Percentiles rank a stretch among this genome's conserved stretches.
These are phyloP conservation scores for Uria lomvia DNA, from an alignment of 2,113 vertebrate genomes.

Conservation along the genomic window DNA sequence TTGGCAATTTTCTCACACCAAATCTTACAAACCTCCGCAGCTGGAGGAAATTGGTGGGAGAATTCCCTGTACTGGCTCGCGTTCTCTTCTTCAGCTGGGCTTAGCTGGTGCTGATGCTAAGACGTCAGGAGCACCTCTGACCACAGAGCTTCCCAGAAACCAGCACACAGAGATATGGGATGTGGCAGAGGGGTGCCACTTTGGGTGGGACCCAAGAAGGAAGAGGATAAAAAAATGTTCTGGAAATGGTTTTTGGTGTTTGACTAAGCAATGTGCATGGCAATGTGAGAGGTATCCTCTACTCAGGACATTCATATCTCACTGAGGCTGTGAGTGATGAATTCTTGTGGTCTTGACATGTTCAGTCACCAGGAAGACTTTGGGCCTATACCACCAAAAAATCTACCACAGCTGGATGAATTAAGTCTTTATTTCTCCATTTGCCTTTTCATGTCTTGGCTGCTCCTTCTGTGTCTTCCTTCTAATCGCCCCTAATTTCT, in stretches of 20 bases:
- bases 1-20: not conserved
- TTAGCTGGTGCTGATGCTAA: not conserved
- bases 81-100: not conserved
- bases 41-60: not conserved
- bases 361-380: not conserved
- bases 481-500: not conserved
- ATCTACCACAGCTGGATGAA: not conserved
- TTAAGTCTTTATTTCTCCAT: not conserved
- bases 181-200: accelerated
- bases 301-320: not conserved
- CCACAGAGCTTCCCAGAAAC: accelerated
- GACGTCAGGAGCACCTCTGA: not conserved
- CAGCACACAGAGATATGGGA: not conserved
- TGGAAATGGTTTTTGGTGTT: not conserved
- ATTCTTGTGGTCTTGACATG: not conserved
- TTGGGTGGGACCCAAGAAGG: not conserved
- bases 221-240: not conserved
- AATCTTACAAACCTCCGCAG: not conserved
- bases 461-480: not conserved
- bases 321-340: not conserved
- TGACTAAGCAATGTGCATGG: not conserved
- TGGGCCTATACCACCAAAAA: not conserved
- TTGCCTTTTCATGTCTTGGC: not conserved
- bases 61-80: not conserved
- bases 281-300: not conserved